Conservation (phyloP, 1,140 invertebrate genomes). For the Phymastichus coffea region DNA sequence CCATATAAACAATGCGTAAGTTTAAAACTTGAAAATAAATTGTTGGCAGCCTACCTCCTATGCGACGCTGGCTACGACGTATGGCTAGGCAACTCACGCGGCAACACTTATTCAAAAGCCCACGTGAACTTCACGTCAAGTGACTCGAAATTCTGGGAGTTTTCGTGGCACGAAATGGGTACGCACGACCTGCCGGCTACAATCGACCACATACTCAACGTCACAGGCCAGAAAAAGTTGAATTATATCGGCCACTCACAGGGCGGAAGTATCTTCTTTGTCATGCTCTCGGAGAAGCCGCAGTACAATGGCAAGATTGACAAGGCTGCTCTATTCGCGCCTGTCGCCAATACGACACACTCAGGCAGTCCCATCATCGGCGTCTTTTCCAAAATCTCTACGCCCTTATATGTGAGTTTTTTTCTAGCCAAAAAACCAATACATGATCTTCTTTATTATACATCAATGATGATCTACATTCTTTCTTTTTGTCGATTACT, state of each 20-base stretch:
- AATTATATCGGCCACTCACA: constrained; percentile 65
- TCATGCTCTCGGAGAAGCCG: constrained; percentile 56
- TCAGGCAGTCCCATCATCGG: constrained; percentile 44
- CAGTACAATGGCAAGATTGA: constrained; percentile 58
- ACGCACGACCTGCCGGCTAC: constrained; percentile 64
- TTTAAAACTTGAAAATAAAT: too few relatives aligned
- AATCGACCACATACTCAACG: constrained; percentile 61
- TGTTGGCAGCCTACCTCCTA: constrained; percentile 53
- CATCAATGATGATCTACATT: too few relatives aligned
- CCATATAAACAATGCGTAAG: too few relatives aligned
- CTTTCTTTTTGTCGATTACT: too few relatives aligned
- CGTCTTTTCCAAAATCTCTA: constrained; percentile 37
- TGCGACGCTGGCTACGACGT: constrained; percentile 70
- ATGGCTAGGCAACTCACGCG: constrained; percentile 71
- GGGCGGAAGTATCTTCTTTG: constrained; percentile 60
- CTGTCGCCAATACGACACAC: constrained; percentile 51
- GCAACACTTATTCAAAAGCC: constrained; percentile 65
- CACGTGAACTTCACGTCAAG: constrained; percentile 59
- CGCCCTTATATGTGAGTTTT: constrained; percentile 39
- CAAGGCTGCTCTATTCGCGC: constrained; percentile 46
- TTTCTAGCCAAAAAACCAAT: background rate
- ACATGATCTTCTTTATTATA: too few relatives aligned
- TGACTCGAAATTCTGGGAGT: constrained; percentile 59
- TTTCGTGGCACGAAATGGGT: constrained; percentile 68
- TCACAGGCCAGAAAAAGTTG: constrained; percentile 54